Conservation (phyloP, 2,888 invertebrate species). For the Camptogramma bilineatum region DNA sequence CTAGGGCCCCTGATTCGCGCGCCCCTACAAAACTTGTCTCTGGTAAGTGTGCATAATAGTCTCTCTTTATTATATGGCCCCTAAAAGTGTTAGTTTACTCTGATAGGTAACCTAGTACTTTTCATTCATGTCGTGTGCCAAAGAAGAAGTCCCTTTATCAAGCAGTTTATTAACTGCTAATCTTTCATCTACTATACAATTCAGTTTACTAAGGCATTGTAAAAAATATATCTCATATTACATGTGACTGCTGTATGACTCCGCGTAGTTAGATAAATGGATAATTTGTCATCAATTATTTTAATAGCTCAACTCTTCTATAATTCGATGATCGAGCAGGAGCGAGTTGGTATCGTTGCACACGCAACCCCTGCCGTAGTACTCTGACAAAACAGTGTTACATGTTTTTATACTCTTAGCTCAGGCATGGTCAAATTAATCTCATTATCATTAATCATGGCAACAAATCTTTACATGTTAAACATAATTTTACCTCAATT, state of each 20-base stretch:
- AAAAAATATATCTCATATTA: constrained; percentile 21
- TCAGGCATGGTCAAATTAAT: background rate
- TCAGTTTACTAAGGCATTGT: background rate
- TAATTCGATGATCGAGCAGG: constrained; percentile 62
- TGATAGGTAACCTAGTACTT: too few relatives aligned
- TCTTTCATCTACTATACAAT: too few relatives aligned
- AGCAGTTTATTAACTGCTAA: too few relatives aligned
- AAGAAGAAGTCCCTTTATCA: background rate
- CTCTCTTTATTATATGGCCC: too few relatives aligned
- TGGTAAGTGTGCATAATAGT: too few relatives aligned
- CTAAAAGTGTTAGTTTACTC: too few relatives aligned
- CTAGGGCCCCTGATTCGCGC: too few relatives aligned
- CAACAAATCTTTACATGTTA: background rate
- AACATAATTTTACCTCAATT: background rate
- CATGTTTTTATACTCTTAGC: background rate
- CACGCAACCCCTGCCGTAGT: constrained; percentile 53
- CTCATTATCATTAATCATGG: background rate
- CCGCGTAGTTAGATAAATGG: constrained; percentile 49
- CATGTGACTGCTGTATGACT: constrained; percentile 36
- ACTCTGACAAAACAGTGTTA: constrained; percentile 11
- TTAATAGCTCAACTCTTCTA: constrained; percentile 60
- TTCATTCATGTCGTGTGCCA: background rate
- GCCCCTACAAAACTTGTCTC: too few relatives aligned
- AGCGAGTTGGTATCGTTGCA: constrained; percentile 47
- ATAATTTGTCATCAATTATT: constrained; percentile 64